Percentiles rank a stretch among this genome's conserved stretches.
These are phyloP conservation scores for Ichneumoninae sp. DNA, from an alignment of 2,888 invertebrate species.

Conservation along the genomic window DNA sequence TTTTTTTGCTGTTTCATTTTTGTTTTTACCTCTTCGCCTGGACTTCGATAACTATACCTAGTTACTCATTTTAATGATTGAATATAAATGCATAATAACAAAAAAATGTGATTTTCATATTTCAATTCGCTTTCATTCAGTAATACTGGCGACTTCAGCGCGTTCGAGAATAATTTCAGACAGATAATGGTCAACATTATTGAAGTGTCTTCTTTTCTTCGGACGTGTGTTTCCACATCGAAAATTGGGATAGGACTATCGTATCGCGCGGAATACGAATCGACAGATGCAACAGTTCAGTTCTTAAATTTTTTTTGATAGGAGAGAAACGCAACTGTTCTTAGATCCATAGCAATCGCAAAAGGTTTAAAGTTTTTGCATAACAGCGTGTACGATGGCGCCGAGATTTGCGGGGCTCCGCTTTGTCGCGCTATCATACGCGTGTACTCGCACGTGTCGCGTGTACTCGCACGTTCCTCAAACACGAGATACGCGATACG, in stretches of 20 bases:
- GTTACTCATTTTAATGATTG: neutral
- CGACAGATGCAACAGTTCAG: neutral
- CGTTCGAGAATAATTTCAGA: neutral
- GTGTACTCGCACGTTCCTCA: neutral
- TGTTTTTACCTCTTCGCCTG: slow-evolving; percentile 8
- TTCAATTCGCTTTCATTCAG: neutral
- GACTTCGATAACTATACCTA: neutral
- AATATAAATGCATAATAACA: neutral
- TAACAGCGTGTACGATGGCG: neutral
- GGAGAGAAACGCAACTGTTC: neutral
- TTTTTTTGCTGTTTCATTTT: neutral
- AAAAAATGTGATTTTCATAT: neutral
- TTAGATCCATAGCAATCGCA: neutral
- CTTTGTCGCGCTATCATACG: slow-evolving; percentile 33
- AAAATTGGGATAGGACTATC: neutral
- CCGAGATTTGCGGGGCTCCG: slow-evolving; percentile 34
- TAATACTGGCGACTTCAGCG: neutral
- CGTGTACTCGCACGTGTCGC: neutral
- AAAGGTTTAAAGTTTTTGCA: neutral
- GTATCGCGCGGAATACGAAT: neutral
- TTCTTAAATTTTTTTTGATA: neutral
- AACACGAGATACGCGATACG: slow-evolving; percentile 17
- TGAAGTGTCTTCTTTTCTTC: neutral
- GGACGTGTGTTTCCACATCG: neutral
- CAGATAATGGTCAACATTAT: neutral